Base-by-base conservation (phyloP, 2,113 vertebrate genomes). In the Gavia stellata region DNA sequence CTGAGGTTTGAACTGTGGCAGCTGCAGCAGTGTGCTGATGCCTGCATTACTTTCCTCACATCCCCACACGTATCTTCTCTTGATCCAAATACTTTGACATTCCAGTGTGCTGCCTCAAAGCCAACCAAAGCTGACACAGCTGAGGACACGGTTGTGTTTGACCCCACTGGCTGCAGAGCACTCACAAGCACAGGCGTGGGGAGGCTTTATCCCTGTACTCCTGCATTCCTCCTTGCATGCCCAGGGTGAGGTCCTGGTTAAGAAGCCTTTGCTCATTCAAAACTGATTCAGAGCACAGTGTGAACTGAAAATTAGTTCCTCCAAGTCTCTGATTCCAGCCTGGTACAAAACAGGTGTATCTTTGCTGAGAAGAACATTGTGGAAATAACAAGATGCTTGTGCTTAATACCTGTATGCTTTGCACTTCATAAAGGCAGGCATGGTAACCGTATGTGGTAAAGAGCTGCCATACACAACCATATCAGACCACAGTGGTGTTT, bases 391-490 rank as follows among this genome's bases (percentile, higher is more conserved):
- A 77, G 73, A 42, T 56, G 1, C 18, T 82, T 58, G 11, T 71
- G 14, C 17, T 70, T 78, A 31, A 29, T 58, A 42, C 28, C n/a
- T 23, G 26, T 0, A 0, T 62, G 42, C 20, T 86, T 63, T 77
- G 33, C 6, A 31, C 17, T 71, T 91, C 36, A 2, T n/a, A 75
- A 91, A 28, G 6, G 4, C 17, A 31, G 28, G 13, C 56, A 7
- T 3, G 4, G 47, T 50, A 55, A 59, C 21, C 33, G 6, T 53
- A 15, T 38, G 14, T 0, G 0, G 38, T 81, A 44, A 89, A 63
- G 33, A 67, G 17, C 33, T 67, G 38, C 44, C 61, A 34, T 25
- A 62, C 36, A 79, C 44, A 90, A 72, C 65, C 23, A 38, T 8
- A 62, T n/a, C 29, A 50, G 59, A 59, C 11, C 11, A 44, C 6